Base-by-base conservation (phyloP, 1,140 invertebrate species). In the Wasmannia auropunctata region DNA sequence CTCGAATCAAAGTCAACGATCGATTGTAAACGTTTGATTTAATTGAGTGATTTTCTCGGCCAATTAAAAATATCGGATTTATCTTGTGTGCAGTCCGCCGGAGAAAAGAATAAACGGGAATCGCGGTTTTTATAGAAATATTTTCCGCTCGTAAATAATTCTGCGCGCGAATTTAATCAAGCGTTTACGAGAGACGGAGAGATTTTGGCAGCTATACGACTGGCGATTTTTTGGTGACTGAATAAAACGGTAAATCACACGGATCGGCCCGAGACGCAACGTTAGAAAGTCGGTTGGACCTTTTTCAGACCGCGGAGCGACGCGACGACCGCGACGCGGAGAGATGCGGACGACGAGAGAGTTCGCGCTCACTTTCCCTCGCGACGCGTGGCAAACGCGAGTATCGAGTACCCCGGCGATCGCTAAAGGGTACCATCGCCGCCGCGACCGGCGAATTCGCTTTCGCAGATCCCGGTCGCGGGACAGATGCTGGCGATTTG, bases 291-390 rank as follows among this genome's bases (percentile, higher is more conserved):
- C 86, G 60, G 81, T 74, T 89, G 87, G 34, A 86, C 51, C 43
- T 37, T 85, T 75, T 80, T 74, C 37, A 75, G 54, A 56, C 25
- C 80, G 83, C 43, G n/a, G n/a, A n/a, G n/a, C n/a, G 43, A 54
- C 76, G 87, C 85, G 72, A 74, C 83, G 90, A 51, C 81, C 63
- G 25, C 65, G 72, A 87, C 79, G 34, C 8, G 7, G 43, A 43
- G 43, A 62, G 77, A 70, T 43, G 77, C 49, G 25, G 34, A 56
- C 31, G 83, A 74, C 56, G 85, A 87, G 87, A 92, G 89, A 91
- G 89, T 91, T 88, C 86, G 77, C 89, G 77, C 88, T 91, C 89
- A 92, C 92, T 92, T 92, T 92, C 92, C 86, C 90, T 92, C 84
- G 85, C 83, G 58, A 88, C 87, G 58, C 76, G 54, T 91, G 85